phyloP scores from a whole-genome alignment of 2,113 vertebrate species.

The Ancistrus triradiatus region DNA sequence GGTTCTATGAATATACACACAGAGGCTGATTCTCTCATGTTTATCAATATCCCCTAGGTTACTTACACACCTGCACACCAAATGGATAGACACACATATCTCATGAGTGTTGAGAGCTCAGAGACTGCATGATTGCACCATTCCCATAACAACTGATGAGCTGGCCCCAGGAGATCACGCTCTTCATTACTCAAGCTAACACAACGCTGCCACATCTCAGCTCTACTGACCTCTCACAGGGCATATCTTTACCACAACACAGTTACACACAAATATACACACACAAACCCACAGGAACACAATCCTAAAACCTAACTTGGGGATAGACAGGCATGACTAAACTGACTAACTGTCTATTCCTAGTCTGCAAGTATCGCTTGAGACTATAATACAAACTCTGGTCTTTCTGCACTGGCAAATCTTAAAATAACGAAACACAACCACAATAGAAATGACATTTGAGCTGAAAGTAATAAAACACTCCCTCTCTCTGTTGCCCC shows the following conservation, averaged over 20 bases:
- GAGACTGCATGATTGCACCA: background rate
- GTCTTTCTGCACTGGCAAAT: too few relatives aligned
- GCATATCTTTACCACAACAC: background rate
- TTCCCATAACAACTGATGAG: conserved; percentile 13
- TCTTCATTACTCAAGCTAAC: conserved; percentile 6
- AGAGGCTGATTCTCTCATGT: background rate
- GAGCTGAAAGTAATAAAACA: too few relatives aligned
- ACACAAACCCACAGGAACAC: background rate
- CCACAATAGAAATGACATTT: too few relatives aligned
- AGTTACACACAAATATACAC: background rate
- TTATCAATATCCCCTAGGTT: conserved; percentile 10
- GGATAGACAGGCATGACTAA: too few relatives aligned
- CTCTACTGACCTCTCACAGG: background rate
- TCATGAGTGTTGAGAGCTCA: background rate
- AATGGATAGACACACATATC: conserved; percentile 1
- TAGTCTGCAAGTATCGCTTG: too few relatives aligned
- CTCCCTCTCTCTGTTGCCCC: too few relatives aligned
- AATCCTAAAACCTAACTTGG: too few relatives aligned
- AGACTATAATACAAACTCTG: too few relatives aligned
- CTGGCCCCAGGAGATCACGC: conserved; percentile 5
- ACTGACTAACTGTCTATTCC: too few relatives aligned
- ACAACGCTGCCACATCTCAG: conserved; percentile 9
- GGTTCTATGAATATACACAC: background rate
- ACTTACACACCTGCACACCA: background rate
- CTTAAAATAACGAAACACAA: too few relatives aligned